Evolutionary conservation across 2,888 invertebrate species (phyloP), one percentile per base, ranked within the genome.

Genomic region (Rhingia rostrata): DNA sequence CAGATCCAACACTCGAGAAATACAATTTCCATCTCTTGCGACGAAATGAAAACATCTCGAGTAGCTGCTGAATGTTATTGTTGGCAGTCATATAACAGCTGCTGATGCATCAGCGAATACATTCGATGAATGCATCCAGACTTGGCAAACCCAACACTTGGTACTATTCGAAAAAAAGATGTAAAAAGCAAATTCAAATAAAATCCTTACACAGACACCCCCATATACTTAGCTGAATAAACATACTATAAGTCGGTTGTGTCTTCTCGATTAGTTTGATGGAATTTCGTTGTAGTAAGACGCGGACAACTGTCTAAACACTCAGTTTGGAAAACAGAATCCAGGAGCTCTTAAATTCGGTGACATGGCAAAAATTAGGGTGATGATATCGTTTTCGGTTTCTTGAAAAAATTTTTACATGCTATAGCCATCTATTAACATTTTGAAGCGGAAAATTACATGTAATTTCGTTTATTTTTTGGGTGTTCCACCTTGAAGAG

Each of bases 391-490:
- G 83, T 51, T 82, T 82, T 77, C 74, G 47, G 43, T 49, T 63
- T 39, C 22, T 22, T 22, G n/a, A 22, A 6, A 70, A 77, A 77
- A 60, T 77, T 74, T 39, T 70, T 75, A 69, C 74, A 83, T 78
- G 82, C 35, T 78, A 80, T 56, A 80, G 75, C 69, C 66, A 45
- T 66, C 84, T 70, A 84, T 84, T 84, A 84, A 84, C 79, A 84
- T 80, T 74, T 80, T 70, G 60, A 84, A 84, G 80, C 84, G 74
- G 84, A 84, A 84, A 84, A 84, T 84, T 84, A 84, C 80, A 84
- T 84, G 74, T 80, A 80, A 84, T 84, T 84, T 84, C 47, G 47
- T 54, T 45, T 70, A 33, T 39, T 43, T 79, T 33, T 60, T 32
- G 51, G 51, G 67, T 56, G 32, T 61, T 69, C 74, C 69, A 80